Conservation (phyloP, 2,113 vertebrate species). For the Trichechus manatus region DNA sequence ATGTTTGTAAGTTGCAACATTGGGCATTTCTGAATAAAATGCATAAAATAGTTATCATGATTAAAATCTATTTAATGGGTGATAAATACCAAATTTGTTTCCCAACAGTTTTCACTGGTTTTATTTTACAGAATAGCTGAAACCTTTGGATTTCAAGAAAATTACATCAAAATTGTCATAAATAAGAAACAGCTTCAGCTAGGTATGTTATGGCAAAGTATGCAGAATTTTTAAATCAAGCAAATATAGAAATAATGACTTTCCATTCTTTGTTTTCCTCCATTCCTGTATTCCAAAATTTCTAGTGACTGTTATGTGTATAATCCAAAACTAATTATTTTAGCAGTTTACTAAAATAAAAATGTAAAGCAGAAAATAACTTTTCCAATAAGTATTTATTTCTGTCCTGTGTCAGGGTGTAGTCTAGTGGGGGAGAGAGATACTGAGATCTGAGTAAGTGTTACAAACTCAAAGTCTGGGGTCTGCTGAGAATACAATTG, state of each 20-base stretch:
- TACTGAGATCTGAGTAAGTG: background rate
- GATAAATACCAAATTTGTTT: background rate
- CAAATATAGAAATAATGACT: background rate
- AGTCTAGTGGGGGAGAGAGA: background rate
- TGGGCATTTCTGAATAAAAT: background rate
- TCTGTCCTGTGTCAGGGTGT: background rate
- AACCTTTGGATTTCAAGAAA: conserved; percentile 88
- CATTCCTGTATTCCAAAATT: background rate
- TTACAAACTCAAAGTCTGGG: background rate
- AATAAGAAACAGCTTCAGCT: conserved; percentile 91
- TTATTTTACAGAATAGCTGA: conserved; percentile 89
- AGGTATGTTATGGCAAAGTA: conserved; percentile 83
- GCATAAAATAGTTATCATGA: background rate
- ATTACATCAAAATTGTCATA: conserved; percentile 90
- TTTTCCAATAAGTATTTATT: background rate
- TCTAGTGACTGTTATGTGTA: background rate
- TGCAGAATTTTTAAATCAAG: background rate
- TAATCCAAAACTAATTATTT: background rate
- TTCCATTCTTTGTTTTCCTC: background rate
- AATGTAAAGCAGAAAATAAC: background rate
- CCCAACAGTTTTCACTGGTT: conserved; percentile 33
- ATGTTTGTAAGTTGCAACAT: background rate
- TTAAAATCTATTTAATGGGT: background rate
- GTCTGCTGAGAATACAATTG: background rate
- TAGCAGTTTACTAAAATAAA: background rate